Evolutionary conservation across 2,113 vertebrate genomes (phyloP).

Genomic region (Theropithecus gelada): DNA sequence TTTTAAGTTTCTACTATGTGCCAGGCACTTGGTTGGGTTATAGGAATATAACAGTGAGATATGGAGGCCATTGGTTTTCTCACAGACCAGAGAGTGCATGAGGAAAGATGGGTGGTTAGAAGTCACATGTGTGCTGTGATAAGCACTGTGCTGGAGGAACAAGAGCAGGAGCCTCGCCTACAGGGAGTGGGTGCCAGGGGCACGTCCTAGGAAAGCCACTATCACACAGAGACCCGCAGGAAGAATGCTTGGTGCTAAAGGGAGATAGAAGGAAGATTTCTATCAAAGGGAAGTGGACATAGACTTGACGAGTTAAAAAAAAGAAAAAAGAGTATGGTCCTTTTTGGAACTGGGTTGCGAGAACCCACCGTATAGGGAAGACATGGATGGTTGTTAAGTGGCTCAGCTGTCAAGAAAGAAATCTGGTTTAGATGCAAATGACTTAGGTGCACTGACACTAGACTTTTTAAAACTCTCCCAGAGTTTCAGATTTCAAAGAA

Average conservation of each 20-base stretch:
- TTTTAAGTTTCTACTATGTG: neutral
- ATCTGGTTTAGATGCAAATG: neutral
- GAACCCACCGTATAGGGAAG: accelerated
- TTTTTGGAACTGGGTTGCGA: neutral
- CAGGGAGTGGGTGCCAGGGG: accelerated
- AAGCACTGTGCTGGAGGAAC: neutral
- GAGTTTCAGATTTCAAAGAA: conserved; percentile 41
- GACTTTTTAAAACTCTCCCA: neutral
- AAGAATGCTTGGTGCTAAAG: neutral
- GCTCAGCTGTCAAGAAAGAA: neutral
- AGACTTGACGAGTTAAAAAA: too few species aligned
- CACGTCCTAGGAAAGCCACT: too few species aligned
- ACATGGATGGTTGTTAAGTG: neutral
- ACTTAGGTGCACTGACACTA: accelerated
- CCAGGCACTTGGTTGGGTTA: neutral
- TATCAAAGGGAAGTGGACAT: neutral
- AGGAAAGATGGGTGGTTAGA: too few species aligned
- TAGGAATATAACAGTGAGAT: neutral
- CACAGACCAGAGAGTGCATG: neutral
- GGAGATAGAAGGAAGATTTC: neutral
- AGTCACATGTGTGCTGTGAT: accelerated
- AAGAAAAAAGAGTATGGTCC: accelerated
- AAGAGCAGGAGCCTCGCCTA: neutral
- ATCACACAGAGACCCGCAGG: neutral
- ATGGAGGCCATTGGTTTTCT: neutral